Evolutionary conservation across 2,888 invertebrate species (phyloP), one percentile per base, ranked within the genome.

Genomic region (Archips xylosteana): DNA sequence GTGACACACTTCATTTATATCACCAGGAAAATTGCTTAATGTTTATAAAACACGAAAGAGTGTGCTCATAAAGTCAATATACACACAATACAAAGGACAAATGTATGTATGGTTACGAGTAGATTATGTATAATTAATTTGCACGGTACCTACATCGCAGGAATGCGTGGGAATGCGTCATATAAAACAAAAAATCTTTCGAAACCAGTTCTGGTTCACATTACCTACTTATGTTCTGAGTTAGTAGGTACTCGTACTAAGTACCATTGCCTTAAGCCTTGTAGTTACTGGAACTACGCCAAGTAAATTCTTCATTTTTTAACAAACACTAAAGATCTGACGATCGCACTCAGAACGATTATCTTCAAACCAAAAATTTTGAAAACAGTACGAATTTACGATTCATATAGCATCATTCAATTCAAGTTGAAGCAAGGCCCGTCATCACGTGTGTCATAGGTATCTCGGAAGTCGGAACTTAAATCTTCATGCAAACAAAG

Each of bases 41-140:
- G 51, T 51, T 51, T 51, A 51, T 51, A 51, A 51, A 51, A 51
- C 51, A 51, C 47, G 47, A n/a, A 51, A 51, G 51, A 51, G n/a
- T 51, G 51, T 51, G 51, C 15, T 51, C 51, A 13, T 51, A 51
- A 51, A 51, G 15, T n/a, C 6, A 51, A 51, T 57, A 32, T 32
- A 57, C 9, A 57, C 32, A 57, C 10, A 12, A 57, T 32, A 57
- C 57, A 57, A 57, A 57, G 57, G 32, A 32, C 57, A 57, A 32
- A 57, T 10, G 10, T 57, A 57, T 23, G 23, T 57, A 32, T 32
- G 57, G 57, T 23, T 12, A 32, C 57, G 57, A 39, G 39, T 39
- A 39, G 39, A 39, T 39, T 39, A 39, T 23, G 3, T 23, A 23
- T 23, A 32, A 32, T 32, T 57, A 57, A 57, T 57, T 57, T 57